Conservation (phyloP, 2,797 vertebrate genomes). For the Acridotheres tristis region DNA sequence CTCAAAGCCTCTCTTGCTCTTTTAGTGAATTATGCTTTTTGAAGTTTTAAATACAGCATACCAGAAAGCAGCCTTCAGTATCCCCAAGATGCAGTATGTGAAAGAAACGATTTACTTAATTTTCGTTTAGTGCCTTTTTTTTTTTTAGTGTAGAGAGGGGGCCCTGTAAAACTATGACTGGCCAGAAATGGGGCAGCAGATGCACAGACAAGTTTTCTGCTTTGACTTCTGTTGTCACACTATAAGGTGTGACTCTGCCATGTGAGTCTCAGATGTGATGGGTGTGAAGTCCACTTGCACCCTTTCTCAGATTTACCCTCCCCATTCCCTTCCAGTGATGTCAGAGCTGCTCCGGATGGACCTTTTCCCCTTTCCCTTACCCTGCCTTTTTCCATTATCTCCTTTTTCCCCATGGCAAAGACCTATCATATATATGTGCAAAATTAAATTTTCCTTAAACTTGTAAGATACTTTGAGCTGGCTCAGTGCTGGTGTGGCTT, state of each 20-base stretch:
- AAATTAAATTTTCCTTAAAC: not conserved
- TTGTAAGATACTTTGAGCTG: not conserved
- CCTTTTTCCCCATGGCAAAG: not conserved
- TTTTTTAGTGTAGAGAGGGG: not conserved
- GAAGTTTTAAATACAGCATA: not conserved
- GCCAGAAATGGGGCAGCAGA: not conserved
- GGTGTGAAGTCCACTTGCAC: not conserved
- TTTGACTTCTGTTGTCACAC: not conserved
- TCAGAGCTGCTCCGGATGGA: not conserved
- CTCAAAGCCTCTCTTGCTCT: not conserved
- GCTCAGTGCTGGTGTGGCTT: not conserved
- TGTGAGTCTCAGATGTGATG: not conserved
- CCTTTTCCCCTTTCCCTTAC: not conserved
- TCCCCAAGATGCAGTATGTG: not conserved
- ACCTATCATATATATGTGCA: not conserved
- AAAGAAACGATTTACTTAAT: not conserved
- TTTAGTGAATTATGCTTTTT: not conserved
- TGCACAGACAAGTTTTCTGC: not conserved
- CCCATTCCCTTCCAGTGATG: not conserved
- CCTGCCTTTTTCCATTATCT: not conserved
- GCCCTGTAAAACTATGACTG: not conserved
- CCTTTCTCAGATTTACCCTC: not conserved
- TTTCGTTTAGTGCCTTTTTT: not conserved
- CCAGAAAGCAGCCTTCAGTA: not conserved
- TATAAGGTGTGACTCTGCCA: not conserved